phyloP scores from a whole-genome alignment of 2,113 vertebrate genomes.

The Phaethornis superciliosus region DNA sequence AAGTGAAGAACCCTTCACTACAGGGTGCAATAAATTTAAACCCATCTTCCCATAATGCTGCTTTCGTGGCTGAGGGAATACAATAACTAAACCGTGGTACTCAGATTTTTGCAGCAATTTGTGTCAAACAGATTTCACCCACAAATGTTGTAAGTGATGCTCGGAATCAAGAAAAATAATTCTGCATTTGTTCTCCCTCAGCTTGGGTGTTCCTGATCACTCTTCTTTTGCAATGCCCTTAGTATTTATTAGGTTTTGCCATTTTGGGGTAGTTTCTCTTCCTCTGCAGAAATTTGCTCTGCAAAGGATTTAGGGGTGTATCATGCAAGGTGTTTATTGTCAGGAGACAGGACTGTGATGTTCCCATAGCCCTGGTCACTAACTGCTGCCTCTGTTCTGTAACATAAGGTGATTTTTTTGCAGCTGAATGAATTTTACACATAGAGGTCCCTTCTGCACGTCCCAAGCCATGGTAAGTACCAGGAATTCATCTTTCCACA shows the following conservation, averaged over 20 bases:
- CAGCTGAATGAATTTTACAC: background rate
- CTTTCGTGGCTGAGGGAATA: background rate
- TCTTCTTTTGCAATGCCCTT: background rate
- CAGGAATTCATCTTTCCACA: background rate
- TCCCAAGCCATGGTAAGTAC: background rate
- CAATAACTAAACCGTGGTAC: background rate
- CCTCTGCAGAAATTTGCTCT: background rate
- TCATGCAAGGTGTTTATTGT: background rate
- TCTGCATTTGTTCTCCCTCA: background rate
- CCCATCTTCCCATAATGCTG: background rate
- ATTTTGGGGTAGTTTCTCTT: background rate
- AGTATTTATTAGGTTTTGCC: rapidly evolving
- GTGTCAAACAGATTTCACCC: background rate
- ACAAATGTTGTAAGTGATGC: rapidly evolving
- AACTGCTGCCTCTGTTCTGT: background rate
- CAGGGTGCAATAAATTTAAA: background rate
- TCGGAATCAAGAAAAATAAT: background rate
- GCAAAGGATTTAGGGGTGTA: background rate
- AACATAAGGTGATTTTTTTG: background rate
- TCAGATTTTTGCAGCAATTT: background rate
- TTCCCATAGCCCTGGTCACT: background rate
- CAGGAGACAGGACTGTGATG: background rate
- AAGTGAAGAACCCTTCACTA: background rate
- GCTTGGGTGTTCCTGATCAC: rapidly evolving
- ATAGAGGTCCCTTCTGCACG: background rate